These are phyloP conservation scores for Penelope pileata DNA, from an alignment of 2,113 vertebrate species.

Conservation along the genomic window DNA sequence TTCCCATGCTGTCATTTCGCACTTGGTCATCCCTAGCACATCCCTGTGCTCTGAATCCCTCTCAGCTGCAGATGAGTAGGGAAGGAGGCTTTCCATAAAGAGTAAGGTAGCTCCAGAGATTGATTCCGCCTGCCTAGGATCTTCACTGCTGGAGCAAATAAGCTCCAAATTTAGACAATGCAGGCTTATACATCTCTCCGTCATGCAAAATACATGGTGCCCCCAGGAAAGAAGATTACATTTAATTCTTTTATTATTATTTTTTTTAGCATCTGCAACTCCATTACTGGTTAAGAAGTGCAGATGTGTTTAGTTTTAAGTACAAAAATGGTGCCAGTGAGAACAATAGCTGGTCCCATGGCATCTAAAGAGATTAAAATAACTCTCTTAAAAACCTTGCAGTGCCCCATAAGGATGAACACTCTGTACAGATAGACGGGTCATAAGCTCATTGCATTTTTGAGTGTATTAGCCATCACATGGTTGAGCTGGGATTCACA, in stretches of 20 bases:
- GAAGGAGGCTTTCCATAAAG: background rate
- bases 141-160: background rate
- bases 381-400: conserved; percentile 21
- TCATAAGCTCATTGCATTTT: conserved; percentile 58
- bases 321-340: conserved; percentile 34
- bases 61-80: rapidly evolving
- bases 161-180: background rate
- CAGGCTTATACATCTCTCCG: background rate
- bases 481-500: conserved; percentile 11
- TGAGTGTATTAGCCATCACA: conserved; percentile 51
- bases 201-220: background rate
- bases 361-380: conserved; percentile 68
- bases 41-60: background rate
- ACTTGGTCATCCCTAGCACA: background rate
- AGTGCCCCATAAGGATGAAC: conserved; percentile 48
- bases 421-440: background rate
- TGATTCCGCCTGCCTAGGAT: background rate
- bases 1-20: background rate
- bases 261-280: background rate
- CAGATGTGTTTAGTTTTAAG: conserved; percentile 25
- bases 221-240: background rate
- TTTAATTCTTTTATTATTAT: too few species aligned
- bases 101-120: background rate
- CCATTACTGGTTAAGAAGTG: background rate
- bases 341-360: conserved; percentile 62